Conservation (phyloP, 2,888 invertebrate species). For the Andrena fulva region DNA sequence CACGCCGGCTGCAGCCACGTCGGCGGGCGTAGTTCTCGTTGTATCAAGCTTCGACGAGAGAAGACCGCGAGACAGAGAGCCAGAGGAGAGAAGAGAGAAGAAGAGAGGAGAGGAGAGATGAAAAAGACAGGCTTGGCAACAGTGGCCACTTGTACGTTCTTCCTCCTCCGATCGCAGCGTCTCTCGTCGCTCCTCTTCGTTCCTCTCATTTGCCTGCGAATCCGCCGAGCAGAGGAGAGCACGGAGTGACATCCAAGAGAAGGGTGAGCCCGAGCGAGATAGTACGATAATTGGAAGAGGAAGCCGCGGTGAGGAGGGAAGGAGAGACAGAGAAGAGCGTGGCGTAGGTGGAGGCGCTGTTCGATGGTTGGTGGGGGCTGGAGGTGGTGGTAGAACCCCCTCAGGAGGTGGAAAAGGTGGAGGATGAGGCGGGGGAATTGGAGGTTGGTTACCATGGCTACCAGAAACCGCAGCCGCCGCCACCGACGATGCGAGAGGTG, state of each 20-base stretch:
- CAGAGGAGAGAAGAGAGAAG: conserved; percentile 17
- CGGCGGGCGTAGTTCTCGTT: conserved; percentile 56
- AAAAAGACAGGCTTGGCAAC: conserved; percentile 76
- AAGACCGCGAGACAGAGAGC: conserved; percentile 49
- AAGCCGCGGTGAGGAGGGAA: conserved; percentile 49
- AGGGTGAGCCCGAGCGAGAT: conserved; percentile 72
- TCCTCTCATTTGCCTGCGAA: conserved; percentile 45
- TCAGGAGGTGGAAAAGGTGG: conserved; percentile 64
- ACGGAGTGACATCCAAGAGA: conserved; percentile 66
- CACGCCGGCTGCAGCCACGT: conserved; percentile 64
- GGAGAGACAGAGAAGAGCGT: conserved; percentile 73
- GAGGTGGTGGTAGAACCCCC: conserved; percentile 65
- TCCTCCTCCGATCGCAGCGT: conserved; percentile 40
- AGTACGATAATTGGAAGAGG: conserved; percentile 76
- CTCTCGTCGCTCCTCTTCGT: conserved; percentile 38
- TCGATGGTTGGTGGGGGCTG: conserved; percentile 68
- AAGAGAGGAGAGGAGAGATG: conserved; percentile 27
- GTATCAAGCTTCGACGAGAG: conserved; percentile 62
- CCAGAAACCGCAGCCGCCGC: conserved; percentile 83
- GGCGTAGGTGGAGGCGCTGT: conserved; percentile 70
- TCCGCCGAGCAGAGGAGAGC: conserved; percentile 24
- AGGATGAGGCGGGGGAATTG: conserved; percentile 66
- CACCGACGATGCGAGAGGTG: conserved; percentile 83
- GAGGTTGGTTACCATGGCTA: conserved; percentile 83
- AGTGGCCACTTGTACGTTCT: conserved; percentile 75